phyloP scores from a whole-genome alignment of 2,113 vertebrate genomes.

The Malurus elegans region DNA sequence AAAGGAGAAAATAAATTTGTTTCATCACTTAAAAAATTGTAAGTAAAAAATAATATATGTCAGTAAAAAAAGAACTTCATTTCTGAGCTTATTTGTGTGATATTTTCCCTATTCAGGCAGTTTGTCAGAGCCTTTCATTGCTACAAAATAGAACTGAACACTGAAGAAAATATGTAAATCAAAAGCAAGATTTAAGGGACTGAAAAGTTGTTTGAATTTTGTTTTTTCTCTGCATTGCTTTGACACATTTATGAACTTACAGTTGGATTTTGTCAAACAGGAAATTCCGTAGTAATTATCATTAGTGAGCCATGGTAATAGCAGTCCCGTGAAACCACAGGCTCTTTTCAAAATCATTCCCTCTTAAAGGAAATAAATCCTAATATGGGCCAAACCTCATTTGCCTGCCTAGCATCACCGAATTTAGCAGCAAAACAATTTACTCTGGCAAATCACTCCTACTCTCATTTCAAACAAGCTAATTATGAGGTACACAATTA shows the following conservation, averaged over 20 bases:
- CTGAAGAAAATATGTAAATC: background rate
- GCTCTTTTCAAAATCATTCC: background rate
- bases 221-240: background rate
- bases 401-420: background rate
- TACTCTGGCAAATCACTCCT: background rate
- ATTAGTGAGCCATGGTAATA: background rate
- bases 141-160: background rate
- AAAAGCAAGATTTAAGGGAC: background rate
- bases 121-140: background rate
- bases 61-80: background rate
- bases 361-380: background rate
- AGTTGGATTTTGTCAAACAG: conserved; percentile 28
- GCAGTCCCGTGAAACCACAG: background rate
- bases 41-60: background rate
- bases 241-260: conserved; percentile 17
- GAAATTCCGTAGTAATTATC: conserved; percentile 32
- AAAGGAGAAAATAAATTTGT: background rate
- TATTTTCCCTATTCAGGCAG: background rate
- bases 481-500: background rate
- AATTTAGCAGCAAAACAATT: background rate
- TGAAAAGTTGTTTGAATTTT: background rate
- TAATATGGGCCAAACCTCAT: background rate
- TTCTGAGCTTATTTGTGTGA: background rate
- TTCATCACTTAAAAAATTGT: background rate
- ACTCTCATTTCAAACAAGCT: background rate